A percentile compares a stretch with the other conserved stretches of the same genome.
Conservation (phyloP, 2,797 vertebrate genomes). For the Lithobates sylvaticus region DNA sequence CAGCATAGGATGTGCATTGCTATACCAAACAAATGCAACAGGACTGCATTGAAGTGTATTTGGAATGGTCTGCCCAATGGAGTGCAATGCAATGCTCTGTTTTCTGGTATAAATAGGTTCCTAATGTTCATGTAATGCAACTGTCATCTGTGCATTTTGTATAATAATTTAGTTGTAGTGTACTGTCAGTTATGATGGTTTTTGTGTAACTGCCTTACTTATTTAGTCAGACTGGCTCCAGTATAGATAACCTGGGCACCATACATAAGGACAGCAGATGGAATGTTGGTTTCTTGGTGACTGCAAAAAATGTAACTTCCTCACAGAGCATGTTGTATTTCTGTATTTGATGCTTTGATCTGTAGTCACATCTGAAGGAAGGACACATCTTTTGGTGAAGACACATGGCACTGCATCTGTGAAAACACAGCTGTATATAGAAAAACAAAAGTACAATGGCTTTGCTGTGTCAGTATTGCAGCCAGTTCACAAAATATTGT, state of each 20-base stretch:
- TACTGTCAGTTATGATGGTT: background rate
- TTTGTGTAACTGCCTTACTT: background rate
- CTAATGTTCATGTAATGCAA: background rate
- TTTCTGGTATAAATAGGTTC: too few species aligned
- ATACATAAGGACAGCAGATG: constrained; percentile 94
- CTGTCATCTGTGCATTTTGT: background rate
- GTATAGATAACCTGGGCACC: constrained; percentile 75
- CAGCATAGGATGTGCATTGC: too few species aligned
- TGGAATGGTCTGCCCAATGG: too few species aligned
- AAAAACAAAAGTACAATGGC: constrained; percentile 85
- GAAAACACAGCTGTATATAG: constrained; percentile 94
- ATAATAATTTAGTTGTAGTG: too few species aligned
- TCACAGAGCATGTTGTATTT: constrained; percentile 88
- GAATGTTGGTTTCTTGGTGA: constrained; percentile 85
- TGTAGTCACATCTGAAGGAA: constrained; percentile 84
- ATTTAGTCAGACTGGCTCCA: background rate
- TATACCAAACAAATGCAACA: too few species aligned
- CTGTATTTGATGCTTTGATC: constrained; percentile 93
- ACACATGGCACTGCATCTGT: constrained; percentile 96
- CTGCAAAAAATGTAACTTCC: constrained; percentile 78
- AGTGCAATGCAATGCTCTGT: too few species aligned
- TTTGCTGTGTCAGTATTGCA: constrained; percentile 78
- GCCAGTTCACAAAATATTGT: constrained; percentile 71
- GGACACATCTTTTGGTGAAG: constrained; percentile 83
- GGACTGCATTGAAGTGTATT: too few species aligned